Evolutionary conservation across 2,888 invertebrate genomes (phyloP).

Genomic region (Macrosiphum euphorbiae): DNA sequence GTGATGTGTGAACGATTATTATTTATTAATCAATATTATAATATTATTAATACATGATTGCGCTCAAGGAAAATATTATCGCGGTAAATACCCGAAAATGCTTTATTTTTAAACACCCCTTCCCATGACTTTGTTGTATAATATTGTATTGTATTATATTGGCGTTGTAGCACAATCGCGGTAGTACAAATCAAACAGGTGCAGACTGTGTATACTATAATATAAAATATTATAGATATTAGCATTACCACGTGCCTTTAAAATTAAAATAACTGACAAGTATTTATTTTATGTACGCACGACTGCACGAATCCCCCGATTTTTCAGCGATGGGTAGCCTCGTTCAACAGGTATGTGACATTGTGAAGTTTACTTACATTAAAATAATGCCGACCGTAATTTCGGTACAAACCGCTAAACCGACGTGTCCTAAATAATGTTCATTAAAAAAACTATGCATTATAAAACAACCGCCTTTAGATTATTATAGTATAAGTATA

Average conservation of each 20-base stretch:
- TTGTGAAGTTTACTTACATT: neutral
- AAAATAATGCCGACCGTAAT: neutral
- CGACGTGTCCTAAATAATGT: neutral
- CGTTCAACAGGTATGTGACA: slow-evolving; percentile 20
- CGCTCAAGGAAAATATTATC: neutral
- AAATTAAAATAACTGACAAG: neutral
- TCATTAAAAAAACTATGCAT: neutral
- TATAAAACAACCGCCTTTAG: slow-evolving; percentile 10
- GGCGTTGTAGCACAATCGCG: neutral
- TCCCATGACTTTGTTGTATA: neutral
- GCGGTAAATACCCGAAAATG: neutral
- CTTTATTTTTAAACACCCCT: neutral
- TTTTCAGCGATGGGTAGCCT: neutral
- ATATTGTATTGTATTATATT: neutral
- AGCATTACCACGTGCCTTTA: neutral
- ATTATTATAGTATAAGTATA: slow-evolving; percentile 32
- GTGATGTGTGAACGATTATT: neutral
- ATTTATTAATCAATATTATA: neutral
- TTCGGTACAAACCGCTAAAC: neutral
- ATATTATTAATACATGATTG: neutral
- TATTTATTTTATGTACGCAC: neutral
- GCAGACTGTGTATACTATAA: neutral
- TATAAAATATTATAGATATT: neutral
- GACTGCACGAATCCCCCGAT: no score
- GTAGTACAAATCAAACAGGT: neutral